Conservation (phyloP, 2,888 invertebrate species). For the Lysandra bellargus region DNA sequence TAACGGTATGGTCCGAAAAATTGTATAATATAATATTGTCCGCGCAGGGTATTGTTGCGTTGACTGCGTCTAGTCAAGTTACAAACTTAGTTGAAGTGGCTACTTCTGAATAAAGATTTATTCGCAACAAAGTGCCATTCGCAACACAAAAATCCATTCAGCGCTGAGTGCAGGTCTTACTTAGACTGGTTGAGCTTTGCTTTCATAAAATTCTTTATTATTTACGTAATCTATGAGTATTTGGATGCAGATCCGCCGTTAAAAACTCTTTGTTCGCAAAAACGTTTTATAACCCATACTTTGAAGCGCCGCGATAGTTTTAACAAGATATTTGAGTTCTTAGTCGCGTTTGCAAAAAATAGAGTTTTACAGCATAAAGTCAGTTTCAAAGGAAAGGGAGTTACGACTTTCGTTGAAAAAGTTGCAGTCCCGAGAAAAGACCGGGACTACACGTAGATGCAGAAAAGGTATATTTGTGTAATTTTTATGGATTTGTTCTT, state of each 20-base stretch:
- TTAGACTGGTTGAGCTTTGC: conserved; percentile 34
- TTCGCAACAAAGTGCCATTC: conserved; percentile 38
- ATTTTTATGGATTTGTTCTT: no score
- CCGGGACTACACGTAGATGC: not conserved
- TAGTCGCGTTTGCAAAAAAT: conserved; percentile 18
- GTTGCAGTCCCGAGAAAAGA: not conserved
- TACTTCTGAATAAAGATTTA: conserved; percentile 37
- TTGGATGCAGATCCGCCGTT: conserved; percentile 6
- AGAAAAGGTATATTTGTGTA: not conserved
- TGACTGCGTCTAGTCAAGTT: conserved; percentile 29
- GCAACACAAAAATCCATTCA: conserved; percentile 37
- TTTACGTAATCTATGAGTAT: conserved; percentile 29
- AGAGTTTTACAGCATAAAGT: not conserved
- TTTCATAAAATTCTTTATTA: conserved; percentile 28
- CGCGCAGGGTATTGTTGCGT: conserved; percentile 33
- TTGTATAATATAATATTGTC: conserved; percentile 17
- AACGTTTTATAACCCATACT: conserved; percentile 21
- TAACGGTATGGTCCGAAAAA: not conserved
- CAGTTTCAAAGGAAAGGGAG: conserved; percentile 16
- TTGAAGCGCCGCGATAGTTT: conserved; percentile 9
- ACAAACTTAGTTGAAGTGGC: conserved; percentile 37
- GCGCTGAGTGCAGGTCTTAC: conserved; percentile 35
- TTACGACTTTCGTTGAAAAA: conserved; percentile 20
- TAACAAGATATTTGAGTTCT: conserved; percentile 17
- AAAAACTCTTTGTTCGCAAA: conserved; percentile 18